phyloP scores from a whole-genome alignment of 2,113 vertebrate genomes.

The Grantiella picta region DNA sequence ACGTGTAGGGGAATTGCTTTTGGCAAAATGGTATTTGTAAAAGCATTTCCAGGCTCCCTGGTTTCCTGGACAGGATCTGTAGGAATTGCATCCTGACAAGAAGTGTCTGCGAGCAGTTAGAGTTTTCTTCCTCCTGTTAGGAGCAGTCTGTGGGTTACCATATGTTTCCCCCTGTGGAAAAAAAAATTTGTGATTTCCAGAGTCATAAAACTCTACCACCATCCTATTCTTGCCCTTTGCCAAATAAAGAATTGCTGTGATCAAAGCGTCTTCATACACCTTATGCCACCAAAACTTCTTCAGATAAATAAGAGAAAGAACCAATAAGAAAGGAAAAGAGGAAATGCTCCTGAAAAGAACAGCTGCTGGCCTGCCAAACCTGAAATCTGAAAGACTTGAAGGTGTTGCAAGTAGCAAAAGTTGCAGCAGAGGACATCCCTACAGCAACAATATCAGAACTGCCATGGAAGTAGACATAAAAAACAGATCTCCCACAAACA shows the following conservation, averaged over 20 bases:
- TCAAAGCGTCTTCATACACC: not conserved
- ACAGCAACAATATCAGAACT: not conserved
- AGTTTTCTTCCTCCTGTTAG: not conserved
- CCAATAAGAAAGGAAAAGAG: not conserved
- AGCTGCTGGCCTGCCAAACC: not conserved
- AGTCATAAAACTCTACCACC: not conserved
- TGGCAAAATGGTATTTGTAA: conserved; percentile 18
- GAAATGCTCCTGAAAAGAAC: not conserved
- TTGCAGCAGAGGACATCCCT: not conserved
- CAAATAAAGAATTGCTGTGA: not conserved
- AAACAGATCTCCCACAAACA: not conserved
- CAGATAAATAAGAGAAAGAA: not conserved
- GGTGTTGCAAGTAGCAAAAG: not conserved
- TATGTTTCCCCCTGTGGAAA: not conserved
- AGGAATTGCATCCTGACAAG: conserved; percentile 66
- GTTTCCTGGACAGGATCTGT: conserved; percentile 52
- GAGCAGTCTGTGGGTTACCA: not conserved
- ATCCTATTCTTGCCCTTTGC: not conserved
- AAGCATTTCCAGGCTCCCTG: not conserved
- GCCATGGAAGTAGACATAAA: not conserved
- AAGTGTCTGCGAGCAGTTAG: not conserved
- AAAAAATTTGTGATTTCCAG: not conserved
- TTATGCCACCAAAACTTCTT: not conserved
- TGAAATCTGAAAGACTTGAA: not conserved
- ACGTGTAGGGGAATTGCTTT: not conserved